Evolutionary conservation across 1,140 invertebrate genomes (phyloP), one percentile per base, ranked within the genome.

Genomic region (Sarcophaga peregrina): DNA sequence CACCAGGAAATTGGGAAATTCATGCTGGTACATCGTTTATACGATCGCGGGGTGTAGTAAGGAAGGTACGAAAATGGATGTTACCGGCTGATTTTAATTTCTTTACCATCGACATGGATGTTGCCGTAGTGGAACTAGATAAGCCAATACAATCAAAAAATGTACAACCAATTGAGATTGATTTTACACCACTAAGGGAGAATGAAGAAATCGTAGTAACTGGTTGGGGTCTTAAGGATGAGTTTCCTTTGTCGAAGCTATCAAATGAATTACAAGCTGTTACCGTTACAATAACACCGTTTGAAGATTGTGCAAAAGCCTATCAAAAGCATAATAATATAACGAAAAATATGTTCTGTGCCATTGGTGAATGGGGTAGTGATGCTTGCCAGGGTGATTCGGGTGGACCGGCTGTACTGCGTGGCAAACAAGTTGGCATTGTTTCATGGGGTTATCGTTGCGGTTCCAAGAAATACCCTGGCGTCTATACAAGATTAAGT

Each of bases 371-470:
- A 45, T 91, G 91, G 7, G 82, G 87, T 0, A 80, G 90, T 81
- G 94, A 94, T 86, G 91, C 94, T 8, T 95, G 94, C 86, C 91
- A 93, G 82, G 94, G 94, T 0, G 94, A 95, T 86, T 94, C 93
- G 8, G 94, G 94, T 47, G 94, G 94, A 7, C 94, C 94, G 3
- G 87, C 93, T 0, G 92, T 93, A 0, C 83, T 88, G 3, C 84
- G 91, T n/a, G 91, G 90, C 3, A 85, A 89, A 68, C 86, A 93
- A 5, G 90, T 93, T 58, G 95, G 95, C 48, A 91, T 96, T 15
- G 93, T 95, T 0, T 95, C 95, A 1, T 95, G 93, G 92, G 95
- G 96, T 50, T 83, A 85, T 13, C 82, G 88, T 17, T 89, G 88
- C 75, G 88, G 86, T 45, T 85, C 84, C 47, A 8, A 9, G 6